Base-by-base conservation (phyloP, 2,797 vertebrate genomes). In the Microhierax caerulescens region DNA sequence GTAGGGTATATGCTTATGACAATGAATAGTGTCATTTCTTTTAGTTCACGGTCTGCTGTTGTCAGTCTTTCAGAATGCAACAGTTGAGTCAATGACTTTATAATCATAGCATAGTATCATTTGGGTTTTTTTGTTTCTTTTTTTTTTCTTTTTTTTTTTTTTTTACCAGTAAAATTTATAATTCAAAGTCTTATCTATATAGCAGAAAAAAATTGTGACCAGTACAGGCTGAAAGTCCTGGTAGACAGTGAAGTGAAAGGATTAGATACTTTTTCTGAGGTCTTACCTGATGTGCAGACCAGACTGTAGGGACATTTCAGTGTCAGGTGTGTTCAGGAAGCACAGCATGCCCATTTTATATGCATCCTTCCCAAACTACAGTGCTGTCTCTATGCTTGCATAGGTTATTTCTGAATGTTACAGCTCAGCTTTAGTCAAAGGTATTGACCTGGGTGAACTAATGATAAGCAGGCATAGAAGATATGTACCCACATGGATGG, bases 51-150 rank as follows among this genome's bases (percentile, higher is more conserved):
- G 5, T 67, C 51, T 63, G 28, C 34, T 59, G 11, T 6, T 74
- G 22, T 43, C 13, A 22, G 7, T 78, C 7, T 53, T 90, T 78
- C 54, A 76, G 57, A 70, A 43, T 36, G 9, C 30, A 84, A 39
- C 19, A 64, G 19, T 1, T 65, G 23, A 65, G 16, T 5, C 15
- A 90, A 83, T 9, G 45, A 60, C 5, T 69, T 84, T 39, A 39
- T 36, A 90, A 86, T 28, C 7, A 39, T 54, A 86, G 8, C 7
- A 19, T n/a, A 36, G 23, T 9, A 41, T 15, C 0, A 36, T 51
- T 60, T 47, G 18, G 7, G 3, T 0, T 5, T 11, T 78, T 57
- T 59, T 2, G 11, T 28, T 51, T 48, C 15, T 20, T 13, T 14
- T 18, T 41, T 36, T 32, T 9, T 32, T 9, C 5, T 30, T 13